Conservation (phyloP, 2,797 vertebrate species). For the Mallotus villosus region DNA sequence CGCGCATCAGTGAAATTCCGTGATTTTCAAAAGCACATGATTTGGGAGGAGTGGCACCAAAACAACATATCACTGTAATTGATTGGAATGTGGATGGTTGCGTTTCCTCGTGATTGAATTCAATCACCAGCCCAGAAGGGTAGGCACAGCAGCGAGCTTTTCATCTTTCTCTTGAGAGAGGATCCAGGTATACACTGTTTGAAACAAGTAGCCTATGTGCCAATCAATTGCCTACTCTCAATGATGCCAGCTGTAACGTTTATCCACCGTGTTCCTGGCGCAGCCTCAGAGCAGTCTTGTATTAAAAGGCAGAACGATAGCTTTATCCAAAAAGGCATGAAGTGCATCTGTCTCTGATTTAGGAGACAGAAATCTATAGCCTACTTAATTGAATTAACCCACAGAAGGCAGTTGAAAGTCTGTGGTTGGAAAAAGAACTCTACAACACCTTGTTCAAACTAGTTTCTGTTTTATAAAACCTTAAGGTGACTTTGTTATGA, state of each 20-base stretch:
- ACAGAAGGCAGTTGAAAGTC: constrained; percentile 32
- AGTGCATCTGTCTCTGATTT: constrained; percentile 63
- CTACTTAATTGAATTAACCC: constrained; percentile 53
- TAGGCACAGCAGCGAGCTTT: constrained; percentile 26
- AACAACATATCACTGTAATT: background rate
- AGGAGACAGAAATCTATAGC: constrained; percentile 40
- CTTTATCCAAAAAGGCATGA: constrained; percentile 44
- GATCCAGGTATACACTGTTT: constrained; percentile 38
- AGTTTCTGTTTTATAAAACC: constrained; percentile 21
- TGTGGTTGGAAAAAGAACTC: constrained; percentile 25
- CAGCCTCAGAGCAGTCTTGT: constrained; percentile 21
- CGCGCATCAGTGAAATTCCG: constrained; percentile 39
- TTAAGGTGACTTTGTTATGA: constrained; percentile 2
- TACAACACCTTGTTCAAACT: constrained; percentile 15
- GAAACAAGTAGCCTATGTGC: constrained; percentile 47
- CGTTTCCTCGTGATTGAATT: background rate
- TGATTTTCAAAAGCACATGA: background rate
- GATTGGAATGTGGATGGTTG: background rate
- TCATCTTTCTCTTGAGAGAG: constrained; percentile 42
- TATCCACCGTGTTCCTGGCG: constrained; percentile 42
- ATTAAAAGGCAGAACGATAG: constrained; percentile 42
- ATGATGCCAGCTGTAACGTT: constrained; percentile 44
- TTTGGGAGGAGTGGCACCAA: background rate
- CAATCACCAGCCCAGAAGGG: constrained; percentile 40
- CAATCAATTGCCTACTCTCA: constrained; percentile 44